A percentile compares a stretch with the other conserved stretches of the same genome.
These are phyloP conservation scores for Hyppa rectilinea DNA, from an alignment of 2,888 invertebrate species.

Conservation along the genomic window DNA sequence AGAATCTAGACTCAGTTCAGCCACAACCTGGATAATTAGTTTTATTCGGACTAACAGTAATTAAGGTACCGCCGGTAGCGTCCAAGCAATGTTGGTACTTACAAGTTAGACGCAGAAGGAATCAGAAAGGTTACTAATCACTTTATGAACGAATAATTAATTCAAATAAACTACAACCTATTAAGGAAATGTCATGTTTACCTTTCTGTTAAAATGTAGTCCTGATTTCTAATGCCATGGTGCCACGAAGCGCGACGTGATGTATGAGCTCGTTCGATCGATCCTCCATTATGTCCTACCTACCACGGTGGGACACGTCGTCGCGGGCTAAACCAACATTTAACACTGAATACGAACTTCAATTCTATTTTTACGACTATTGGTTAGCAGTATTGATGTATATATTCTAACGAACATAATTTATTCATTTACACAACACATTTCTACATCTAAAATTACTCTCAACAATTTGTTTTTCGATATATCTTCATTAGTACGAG, in stretches of 20 bases:
- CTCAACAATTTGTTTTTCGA: slow-evolving; percentile 29
- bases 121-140: slow-evolving; percentile 1
- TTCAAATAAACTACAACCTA: slow-evolving; percentile 10
- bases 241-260: slow-evolving; percentile 5
- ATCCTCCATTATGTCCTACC: slow-evolving; percentile 31
- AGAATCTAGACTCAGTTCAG: too few species aligned
- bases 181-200: slow-evolving; percentile 28
- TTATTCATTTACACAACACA: slow-evolving; percentile 30
- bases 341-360: slow-evolving; percentile 14
- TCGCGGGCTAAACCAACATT: background rate
- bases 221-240: slow-evolving; percentile 22
- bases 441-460: slow-evolving; percentile 47
- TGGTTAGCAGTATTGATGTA: slow-evolving; percentile 12
- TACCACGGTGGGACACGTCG: slow-evolving; percentile 6
- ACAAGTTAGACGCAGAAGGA: slow-evolving; percentile 2
- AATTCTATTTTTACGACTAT: slow-evolving; percentile 5
- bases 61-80: too few species aligned
- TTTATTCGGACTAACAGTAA: slow-evolving; percentile 13
- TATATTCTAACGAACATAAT: slow-evolving; percentile 1
- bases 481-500: slow-evolving; percentile 30
- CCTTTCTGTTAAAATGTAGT: slow-evolving; percentile 25
- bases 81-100: background rate
- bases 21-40: background rate
- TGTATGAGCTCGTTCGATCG: slow-evolving; percentile 44
- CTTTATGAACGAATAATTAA: slow-evolving; percentile 15